Evolutionary conservation across 2,113 vertebrate species (phyloP), one percentile per base, ranked within the genome.

Genomic region (Megaptera novaeangliae): DNA sequence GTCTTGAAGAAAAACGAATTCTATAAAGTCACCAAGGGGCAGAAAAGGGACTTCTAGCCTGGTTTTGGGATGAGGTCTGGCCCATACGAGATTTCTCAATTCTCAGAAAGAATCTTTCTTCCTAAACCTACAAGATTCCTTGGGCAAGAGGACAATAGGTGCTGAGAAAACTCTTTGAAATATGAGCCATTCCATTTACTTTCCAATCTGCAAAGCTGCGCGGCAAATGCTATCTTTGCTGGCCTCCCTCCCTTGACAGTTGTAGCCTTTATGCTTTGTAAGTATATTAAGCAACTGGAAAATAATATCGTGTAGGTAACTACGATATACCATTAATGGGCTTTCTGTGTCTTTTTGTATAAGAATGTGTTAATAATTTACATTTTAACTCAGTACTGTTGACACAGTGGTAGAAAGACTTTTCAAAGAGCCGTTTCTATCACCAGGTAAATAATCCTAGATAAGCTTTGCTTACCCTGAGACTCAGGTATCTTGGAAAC

Each of bases 111-210:
- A 72, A 36, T 18, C 46, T 83, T 83, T 75, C 52, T 46, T 59
- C 68, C 57, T 44, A 11, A 96, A 29, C 55, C 23, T 0, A 0
- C 41, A 36, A 41, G 91, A 64, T 61, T 61, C 66, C 81, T 71
- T 59, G 46, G 55, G 14, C 14, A 13, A 55, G 52, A 2, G 0
- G 64, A 93, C 91, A 90, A 96, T 23, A 34, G 39, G 46, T 6
- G 55, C 80, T 72, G 91, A 95, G 94, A 96, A 72, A 80, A 64
- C 52, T 9, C 88, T 98, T 97, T 92, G 97, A 95, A 97, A 97
- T 87, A 21, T 1, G 68, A 97, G 80, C 57, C 29, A 0, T 8
- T 18, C 63, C 61, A 25, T 74, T 74, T 55, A 9, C 69, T 74
- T 89, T 89, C 71, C 86, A 84, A 94, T 75, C 97, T 96, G 94